Conservation (phyloP, 2,888 invertebrate genomes). For the Mesorhabditis spiculigera region DNA sequence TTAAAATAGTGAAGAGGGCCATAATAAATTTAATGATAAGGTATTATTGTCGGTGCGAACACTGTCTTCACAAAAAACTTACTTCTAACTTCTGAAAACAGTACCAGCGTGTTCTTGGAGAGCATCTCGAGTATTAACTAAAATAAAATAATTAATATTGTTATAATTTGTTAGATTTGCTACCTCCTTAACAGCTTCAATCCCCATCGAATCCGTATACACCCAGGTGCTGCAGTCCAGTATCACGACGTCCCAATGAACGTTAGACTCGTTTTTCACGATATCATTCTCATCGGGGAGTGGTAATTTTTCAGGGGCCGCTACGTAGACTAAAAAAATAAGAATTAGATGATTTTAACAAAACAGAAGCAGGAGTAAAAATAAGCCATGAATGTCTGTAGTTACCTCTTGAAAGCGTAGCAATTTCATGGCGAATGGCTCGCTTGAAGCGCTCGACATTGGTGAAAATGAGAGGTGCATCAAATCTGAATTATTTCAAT, state of each 20-base stretch:
- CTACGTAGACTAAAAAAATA: neutral
- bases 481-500: too few species aligned
- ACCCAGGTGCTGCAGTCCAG: conserved; percentile 41
- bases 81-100: conserved; percentile 36
- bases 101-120: conserved; percentile 16
- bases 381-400: too few species aligned
- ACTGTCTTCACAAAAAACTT: too few species aligned
- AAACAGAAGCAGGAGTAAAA: too few species aligned
- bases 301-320: conserved; percentile 10
- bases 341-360: too few species aligned
- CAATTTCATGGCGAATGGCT: conserved; percentile 12
- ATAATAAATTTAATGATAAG: too few species aligned
- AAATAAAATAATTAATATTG: conserved; percentile 5
- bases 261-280: neutral
- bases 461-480: conserved; percentile 62
- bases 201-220: conserved; percentile 48
- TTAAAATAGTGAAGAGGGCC: too few species aligned
- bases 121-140: conserved; percentile 25
- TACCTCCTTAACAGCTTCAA: conserved; percentile 37
- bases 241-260: conserved; percentile 26
- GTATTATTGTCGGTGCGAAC: too few species aligned
- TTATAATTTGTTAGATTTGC: too few species aligned
- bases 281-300: neutral
- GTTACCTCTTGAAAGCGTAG: neutral
- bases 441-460: conserved; percentile 60